Conservation (phyloP, 2,113 vertebrate species). For the Malurus alboscapulatus region DNA sequence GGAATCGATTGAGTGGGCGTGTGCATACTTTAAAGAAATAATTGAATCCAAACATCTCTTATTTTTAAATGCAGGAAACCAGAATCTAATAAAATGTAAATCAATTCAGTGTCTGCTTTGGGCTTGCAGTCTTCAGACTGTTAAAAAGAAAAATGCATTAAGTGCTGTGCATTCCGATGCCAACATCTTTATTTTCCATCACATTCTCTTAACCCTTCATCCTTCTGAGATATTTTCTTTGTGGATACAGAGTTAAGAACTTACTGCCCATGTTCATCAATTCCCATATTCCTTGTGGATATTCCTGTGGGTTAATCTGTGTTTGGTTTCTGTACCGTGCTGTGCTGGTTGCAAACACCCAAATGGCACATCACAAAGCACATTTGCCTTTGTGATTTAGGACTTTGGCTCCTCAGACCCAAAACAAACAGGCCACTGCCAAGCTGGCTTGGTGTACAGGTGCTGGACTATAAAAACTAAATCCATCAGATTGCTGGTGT, state of each 20-base stretch:
- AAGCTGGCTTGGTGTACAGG: not conserved
- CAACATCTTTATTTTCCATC: slow-evolving; percentile 41
- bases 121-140: not conserved
- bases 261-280: not conserved
- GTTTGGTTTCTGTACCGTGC: not conserved
- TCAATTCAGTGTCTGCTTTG: slow-evolving; percentile 41
- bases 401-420: not conserved
- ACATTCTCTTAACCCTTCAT: not conserved
- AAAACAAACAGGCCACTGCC: not conserved
- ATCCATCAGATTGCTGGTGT: not conserved
- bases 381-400: not conserved
- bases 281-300: not conserved
- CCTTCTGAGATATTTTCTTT: not conserved
- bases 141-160: not conserved
- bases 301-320: not conserved
- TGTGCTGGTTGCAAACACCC: slow-evolving; percentile 12
- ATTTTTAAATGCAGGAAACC: slow-evolving; percentile 40
- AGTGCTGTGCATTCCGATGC: slow-evolving; percentile 13
- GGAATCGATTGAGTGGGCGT: slow-evolving; percentile 14
- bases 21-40: slow-evolving; percentile 34
- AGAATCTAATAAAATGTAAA: slow-evolving; percentile 53
- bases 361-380: not conserved
- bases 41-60: slow-evolving; percentile 45
- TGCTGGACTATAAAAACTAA: not conserved
- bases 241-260: not conserved